phyloP scores from a whole-genome alignment of 2,888 invertebrate species.

The Cacoxenus indagator region DNA sequence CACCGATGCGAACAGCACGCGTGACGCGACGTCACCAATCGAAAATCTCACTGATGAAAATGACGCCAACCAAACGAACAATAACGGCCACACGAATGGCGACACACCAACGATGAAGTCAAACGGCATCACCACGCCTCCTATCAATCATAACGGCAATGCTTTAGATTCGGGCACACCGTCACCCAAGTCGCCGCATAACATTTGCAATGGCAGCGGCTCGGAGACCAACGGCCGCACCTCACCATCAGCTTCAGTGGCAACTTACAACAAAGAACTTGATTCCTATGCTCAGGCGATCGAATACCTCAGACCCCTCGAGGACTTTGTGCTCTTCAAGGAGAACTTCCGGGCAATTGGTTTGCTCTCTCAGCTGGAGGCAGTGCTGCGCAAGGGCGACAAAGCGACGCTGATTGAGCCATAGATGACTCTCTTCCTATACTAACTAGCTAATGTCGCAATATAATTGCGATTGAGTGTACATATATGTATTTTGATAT shows the following conservation, averaged over 20 bases:
- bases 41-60: constrained; percentile 12
- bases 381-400: constrained; percentile 60
- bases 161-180: constrained; percentile 36
- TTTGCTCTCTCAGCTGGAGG: constrained; percentile 64
- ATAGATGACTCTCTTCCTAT: constrained; percentile 29
- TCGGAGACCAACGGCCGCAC: constrained; percentile 47
- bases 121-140: constrained; percentile 38
- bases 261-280: constrained; percentile 46
- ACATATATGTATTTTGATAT: constrained; percentile 31
- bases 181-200: constrained; percentile 45
- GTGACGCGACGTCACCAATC: constrained; percentile 34
- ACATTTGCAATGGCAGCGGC: constrained; percentile 29
- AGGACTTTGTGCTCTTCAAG: constrained; percentile 66
- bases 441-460: not conserved
- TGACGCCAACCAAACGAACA: constrained; percentile 26
- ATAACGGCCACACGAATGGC: constrained; percentile 43
- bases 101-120: constrained; percentile 39
- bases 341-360: constrained; percentile 68
- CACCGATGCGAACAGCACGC: constrained; percentile 26
- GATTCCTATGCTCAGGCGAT: constrained; percentile 62
- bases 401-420: constrained; percentile 53
- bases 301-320: constrained; percentile 64
- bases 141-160: not conserved
- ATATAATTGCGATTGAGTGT: constrained; percentile 28
- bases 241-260: constrained; percentile 35